Evolutionary conservation across 2,797 vertebrate species (phyloP).

Genomic region (Tokudaia tokunoshimensis): DNA sequence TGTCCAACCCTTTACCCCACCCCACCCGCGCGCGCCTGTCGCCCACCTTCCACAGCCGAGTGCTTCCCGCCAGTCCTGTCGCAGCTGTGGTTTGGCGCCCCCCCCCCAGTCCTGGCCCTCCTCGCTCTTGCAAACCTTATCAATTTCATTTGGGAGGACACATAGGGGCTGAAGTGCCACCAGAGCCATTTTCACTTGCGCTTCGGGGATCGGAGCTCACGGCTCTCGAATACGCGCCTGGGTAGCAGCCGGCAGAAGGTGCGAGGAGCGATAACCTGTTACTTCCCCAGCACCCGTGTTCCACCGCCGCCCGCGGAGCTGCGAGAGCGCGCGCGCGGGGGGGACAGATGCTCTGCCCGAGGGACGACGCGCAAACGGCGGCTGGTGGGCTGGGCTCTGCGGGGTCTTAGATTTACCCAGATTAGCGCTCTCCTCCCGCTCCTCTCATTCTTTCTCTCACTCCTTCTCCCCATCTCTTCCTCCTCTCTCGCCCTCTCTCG

Average conservation of each 20-base stretch:
- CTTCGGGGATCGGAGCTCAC: background rate
- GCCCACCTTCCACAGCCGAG: background rate
- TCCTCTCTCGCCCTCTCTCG: background rate
- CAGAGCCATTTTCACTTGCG: background rate
- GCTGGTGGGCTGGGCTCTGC: background rate
- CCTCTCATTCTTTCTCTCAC: background rate
- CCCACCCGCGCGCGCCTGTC: background rate
- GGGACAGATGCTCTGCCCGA: background rate
- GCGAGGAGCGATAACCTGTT: conserved; percentile 87
- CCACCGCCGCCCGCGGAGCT: background rate
- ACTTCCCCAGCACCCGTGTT: conserved; percentile 82
- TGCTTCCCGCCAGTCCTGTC: background rate
- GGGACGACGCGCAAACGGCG: background rate
- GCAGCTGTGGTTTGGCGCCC: background rate
- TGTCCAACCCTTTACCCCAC: background rate
- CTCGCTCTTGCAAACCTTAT: background rate
- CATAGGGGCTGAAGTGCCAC: background rate
- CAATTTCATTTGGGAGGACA: background rate
- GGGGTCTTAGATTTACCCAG: background rate
- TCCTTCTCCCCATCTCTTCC: background rate
- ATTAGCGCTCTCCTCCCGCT: background rate
- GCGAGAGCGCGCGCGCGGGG: background rate
- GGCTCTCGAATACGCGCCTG: background rate
- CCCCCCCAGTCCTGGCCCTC: background rate
- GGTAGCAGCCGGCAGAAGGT: background rate